These are phyloP conservation scores for Phrynosoma blainvillii DNA, from an alignment of 2,113 vertebrate species.

Conservation along the genomic window DNA sequence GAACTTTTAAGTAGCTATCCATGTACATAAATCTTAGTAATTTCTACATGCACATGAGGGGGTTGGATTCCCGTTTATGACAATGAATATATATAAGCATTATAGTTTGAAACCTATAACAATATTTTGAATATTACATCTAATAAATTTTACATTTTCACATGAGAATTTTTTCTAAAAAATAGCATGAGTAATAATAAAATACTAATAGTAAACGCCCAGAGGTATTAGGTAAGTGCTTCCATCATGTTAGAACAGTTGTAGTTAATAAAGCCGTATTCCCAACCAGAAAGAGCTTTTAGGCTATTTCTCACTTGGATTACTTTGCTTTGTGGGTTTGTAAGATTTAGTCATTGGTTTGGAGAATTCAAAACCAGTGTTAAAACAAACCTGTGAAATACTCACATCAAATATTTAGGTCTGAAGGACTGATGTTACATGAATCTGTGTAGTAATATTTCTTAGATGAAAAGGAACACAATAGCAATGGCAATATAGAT, in stretches of 20 bases:
- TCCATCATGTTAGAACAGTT: conserved; percentile 68
- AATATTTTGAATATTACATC: conserved; percentile 46
- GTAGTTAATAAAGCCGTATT: conserved; percentile 74
- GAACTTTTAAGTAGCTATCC: background rate
- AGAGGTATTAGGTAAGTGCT: conserved; percentile 69
- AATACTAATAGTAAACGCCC: conserved; percentile 65
- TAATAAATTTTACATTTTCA: conserved; percentile 74
- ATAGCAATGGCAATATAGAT: conserved; percentile 45
- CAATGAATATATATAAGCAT: conserved; percentile 31
- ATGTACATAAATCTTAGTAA: background rate
- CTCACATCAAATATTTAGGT: conserved; percentile 66
- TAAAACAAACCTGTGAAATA: conserved; percentile 60
- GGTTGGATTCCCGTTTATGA: background rate
- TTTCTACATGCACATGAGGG: background rate
- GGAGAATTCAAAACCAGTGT: conserved; percentile 70
- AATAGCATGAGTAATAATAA: too few species aligned
- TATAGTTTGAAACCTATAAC: conserved; percentile 22
- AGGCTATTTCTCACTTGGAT: conserved; percentile 74
- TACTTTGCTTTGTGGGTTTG: conserved; percentile 67
- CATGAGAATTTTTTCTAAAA: conserved; percentile 64
- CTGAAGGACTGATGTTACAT: conserved; percentile 49
- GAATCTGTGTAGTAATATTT: conserved; percentile 57
- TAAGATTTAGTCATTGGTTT: conserved; percentile 65
- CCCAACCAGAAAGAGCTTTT: conserved; percentile 72
- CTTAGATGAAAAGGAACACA: conserved; percentile 52